Conservation (phyloP, 2,113 vertebrate species). For the Pluvialis apricaria region DNA sequence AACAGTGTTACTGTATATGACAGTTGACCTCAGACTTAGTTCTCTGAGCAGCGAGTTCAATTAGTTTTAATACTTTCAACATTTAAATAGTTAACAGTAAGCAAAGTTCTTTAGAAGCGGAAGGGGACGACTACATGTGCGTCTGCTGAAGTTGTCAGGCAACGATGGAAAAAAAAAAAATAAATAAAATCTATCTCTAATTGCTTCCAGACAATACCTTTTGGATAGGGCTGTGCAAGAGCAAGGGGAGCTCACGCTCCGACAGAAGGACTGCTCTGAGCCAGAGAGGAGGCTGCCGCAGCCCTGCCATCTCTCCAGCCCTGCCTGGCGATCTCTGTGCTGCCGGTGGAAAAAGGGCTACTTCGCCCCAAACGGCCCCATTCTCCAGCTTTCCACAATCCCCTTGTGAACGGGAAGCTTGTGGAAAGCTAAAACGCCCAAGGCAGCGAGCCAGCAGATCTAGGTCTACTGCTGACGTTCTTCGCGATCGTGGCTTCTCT, state of each 20-base stretch:
- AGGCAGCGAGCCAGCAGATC: neutral
- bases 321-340: neutral
- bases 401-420: neutral
- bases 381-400: neutral
- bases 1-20: neutral
- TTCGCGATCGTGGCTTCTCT: neutral
- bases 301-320: neutral
- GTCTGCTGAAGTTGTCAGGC: conserved; percentile 67
- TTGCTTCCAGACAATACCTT: conserved; percentile 72
- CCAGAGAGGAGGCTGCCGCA: neutral
- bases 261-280: neutral
- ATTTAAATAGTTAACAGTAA: conserved; percentile 70
- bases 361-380: neutral
- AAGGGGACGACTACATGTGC: conserved; percentile 30
- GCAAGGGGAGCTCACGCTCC: conserved; percentile 2
- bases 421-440: neutral
- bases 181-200: conserved; percentile 47
- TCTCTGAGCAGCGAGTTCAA: conserved; percentile 10
- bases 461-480: neutral
- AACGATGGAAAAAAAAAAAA: conserved; percentile 51
- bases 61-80: conserved; percentile 66
- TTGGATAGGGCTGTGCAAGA: conserved; percentile 23
- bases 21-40: neutral
- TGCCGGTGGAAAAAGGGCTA: neutral
- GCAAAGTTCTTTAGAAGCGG: neutral